Base-by-base conservation (phyloP, 1,140 invertebrate species). In the Carcinoscorpius rotundicauda region DNA sequence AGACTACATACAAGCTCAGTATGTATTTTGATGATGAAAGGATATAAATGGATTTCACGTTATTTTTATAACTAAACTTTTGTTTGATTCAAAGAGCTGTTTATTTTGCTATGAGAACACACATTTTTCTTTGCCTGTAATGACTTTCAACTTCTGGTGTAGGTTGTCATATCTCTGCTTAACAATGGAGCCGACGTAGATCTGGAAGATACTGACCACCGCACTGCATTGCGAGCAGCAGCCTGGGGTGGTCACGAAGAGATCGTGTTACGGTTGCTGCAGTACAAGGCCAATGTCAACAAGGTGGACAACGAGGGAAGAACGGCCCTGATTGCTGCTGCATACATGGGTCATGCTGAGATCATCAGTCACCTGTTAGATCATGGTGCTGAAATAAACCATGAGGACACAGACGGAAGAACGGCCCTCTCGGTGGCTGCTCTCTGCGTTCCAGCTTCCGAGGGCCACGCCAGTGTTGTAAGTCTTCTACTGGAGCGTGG, bases 401-500 rank as follows among this genome's bases (percentile, higher is more conserved):
- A 66, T 61, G 69, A 56, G 11, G 70, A 70, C 49, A 64, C 72
- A 51, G 73, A 75, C 63, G 72, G 73, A 10, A 67, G 81, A 74
- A 97, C 90, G 58, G 92, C 88, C n/a, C 79, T 93, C n/a, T 88
- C 85, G 68, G 92, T 93, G 10, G 93, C 92, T 3, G 89, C 92
- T 0, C 78, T 97, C 10, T 97, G 93, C 78, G 92, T 92, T 6
- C 88, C 90, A 5, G 85, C 89, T 56, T 89, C 87, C 72, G 87
- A 89, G 71, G 81, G 81, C 11, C 78, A 78, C 69, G 73, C 75
- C 49, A 68, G 82, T 76, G 83, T 87, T 29, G 86, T 87, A 4
- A 82, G 82, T 69, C 81, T 91, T 72, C 76, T 98, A 4, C 71
- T 95, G 50, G 90, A 94, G 73, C 79, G 85, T 64, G 88, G 87